Conservation (phyloP, 2,113 vertebrate genomes). For the Propithecus coquereli region DNA sequence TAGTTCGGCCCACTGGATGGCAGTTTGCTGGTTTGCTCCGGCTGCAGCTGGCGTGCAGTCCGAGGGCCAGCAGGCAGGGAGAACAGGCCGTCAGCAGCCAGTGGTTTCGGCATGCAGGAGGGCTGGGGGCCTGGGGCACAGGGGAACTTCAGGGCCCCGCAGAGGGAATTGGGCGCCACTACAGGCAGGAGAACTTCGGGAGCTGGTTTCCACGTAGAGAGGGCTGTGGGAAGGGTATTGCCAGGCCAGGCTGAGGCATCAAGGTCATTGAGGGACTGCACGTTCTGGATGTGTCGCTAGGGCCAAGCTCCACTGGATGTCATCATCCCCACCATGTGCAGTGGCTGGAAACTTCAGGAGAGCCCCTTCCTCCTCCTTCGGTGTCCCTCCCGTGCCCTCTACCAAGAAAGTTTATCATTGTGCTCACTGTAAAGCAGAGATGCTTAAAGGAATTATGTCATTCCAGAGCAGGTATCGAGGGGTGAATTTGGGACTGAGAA, state of each 20-base stretch:
- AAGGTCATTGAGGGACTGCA: background rate
- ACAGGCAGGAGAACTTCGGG: background rate
- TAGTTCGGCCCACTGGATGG: background rate
- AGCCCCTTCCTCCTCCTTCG: background rate
- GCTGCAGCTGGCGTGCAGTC: background rate
- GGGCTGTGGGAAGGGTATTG: background rate
- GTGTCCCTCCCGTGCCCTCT: background rate
- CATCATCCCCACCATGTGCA: background rate
- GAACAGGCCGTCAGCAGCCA: background rate
- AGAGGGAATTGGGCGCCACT: background rate
- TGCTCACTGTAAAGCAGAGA: background rate
- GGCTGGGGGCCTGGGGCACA: background rate
- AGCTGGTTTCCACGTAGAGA: background rate
- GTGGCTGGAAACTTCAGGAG: background rate
- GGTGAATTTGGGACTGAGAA: background rate
- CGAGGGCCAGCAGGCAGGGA: background rate
- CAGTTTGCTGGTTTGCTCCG: background rate
- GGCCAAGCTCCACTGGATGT: background rate
- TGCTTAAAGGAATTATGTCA: background rate
- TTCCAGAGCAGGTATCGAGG: conserved; percentile 6
- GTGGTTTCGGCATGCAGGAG: background rate
- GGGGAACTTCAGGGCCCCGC: background rate
- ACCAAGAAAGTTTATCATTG: background rate
- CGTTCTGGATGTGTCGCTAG: background rate
- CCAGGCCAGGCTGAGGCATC: background rate